phyloP scores from a whole-genome alignment of 1,140 invertebrate species.

The Bactericera cockerelli region DNA sequence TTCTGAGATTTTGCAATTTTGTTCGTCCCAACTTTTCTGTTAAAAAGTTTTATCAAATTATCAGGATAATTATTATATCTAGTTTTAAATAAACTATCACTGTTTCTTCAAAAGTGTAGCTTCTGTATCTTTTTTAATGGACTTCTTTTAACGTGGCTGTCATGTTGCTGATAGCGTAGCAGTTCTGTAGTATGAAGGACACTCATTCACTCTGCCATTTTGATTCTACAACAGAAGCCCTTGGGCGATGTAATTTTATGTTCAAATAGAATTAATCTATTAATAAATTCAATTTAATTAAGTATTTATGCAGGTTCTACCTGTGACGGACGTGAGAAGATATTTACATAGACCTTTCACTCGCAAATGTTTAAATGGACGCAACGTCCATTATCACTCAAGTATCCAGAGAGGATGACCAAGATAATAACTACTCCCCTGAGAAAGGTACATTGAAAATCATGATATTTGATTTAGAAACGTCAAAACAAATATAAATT shows the following conservation, averaged over 20 bases:
- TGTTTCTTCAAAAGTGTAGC: too few species aligned
- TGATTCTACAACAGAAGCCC: conserved; percentile 12
- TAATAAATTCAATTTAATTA: background rate
- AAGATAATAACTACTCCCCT: conserved; percentile 74
- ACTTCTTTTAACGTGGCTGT: too few species aligned
- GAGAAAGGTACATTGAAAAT: conserved; percentile 66
- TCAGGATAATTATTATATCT: too few species aligned
- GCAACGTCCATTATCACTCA: conserved; percentile 96
- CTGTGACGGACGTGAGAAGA: conserved; percentile 15
- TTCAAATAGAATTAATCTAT: background rate
- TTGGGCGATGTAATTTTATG: conserved; percentile 5
- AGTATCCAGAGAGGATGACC: conserved; percentile 91
- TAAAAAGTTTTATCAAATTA: too few species aligned
- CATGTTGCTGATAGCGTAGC: too few species aligned
- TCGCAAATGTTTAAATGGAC: conserved; percentile 82
- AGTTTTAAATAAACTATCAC: too few species aligned
- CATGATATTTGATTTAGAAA: too few species aligned
- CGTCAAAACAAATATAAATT: too few species aligned
- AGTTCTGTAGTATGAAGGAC: conserved; percentile 6
- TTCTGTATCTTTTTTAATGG: too few species aligned
- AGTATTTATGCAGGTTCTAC: conserved; percentile 21
- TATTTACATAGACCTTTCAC: conserved; percentile 22
- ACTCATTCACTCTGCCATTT: conserved; percentile 19
- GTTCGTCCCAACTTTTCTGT: too few species aligned
- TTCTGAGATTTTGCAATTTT: too few species aligned